Conservation (phyloP, 2,797 vertebrate species). For the Pygocentrus nattereri region DNA sequence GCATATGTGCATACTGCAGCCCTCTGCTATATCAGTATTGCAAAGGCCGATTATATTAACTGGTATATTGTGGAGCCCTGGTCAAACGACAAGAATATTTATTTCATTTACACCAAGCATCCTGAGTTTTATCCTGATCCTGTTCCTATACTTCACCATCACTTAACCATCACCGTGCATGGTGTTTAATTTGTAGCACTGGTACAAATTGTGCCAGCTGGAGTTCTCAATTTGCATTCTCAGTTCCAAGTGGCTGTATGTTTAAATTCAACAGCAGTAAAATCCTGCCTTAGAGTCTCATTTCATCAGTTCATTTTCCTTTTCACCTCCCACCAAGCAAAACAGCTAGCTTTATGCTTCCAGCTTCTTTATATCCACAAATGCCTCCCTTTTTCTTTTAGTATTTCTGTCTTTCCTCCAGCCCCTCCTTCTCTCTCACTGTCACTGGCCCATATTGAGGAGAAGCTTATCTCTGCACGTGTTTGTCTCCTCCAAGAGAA, state of each 20-base stretch:
- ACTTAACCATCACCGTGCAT: too few relatives aligned
- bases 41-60: too few relatives aligned
- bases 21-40: too few relatives aligned
- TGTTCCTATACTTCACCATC: too few relatives aligned
- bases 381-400: slow-evolving; percentile 8
- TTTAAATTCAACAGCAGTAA: slow-evolving; percentile 1
- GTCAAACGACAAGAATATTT: too few relatives aligned
- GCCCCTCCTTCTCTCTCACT: not conserved
- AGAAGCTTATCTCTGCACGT: slow-evolving; percentile 9
- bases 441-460: not conserved
- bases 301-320: slow-evolving; percentile 21
- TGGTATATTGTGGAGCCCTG: too few relatives aligned
- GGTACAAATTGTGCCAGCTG: not conserved
- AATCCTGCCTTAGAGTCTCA: slow-evolving; percentile 21
- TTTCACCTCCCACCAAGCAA: slow-evolving; percentile 20
- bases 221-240: slow-evolving; percentile 7
- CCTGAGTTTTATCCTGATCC: too few relatives aligned
- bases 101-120: too few relatives aligned
- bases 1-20: too few relatives aligned
- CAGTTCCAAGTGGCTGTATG: not conserved
- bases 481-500: slow-evolving; percentile 38
- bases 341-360: slow-evolving; percentile 32
- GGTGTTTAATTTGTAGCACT: not conserved
- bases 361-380: slow-evolving; percentile 3
- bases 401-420: not conserved